A percentile compares a stretch with the other conserved stretches of the same genome.
Evolutionary conservation across 2,888 invertebrate species (phyloP).

Genomic region (Hydropsyche betteni): DNA sequence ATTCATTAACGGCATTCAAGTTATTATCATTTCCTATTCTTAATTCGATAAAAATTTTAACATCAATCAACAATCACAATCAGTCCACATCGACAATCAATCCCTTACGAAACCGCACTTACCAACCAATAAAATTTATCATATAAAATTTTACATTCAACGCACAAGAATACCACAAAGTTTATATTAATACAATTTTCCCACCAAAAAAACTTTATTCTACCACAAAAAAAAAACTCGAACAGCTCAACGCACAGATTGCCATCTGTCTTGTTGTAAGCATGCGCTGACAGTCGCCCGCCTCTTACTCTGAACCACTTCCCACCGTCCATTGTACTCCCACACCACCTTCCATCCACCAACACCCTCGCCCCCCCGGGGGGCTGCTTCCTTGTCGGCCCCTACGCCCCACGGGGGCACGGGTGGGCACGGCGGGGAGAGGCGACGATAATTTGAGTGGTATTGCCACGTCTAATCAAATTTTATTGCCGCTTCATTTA

Average conservation of each 20-base stretch:
- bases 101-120: no score
- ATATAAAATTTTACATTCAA: no score
- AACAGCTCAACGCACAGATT: constrained; percentile 37
- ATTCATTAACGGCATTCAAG: no score
- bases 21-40: no score
- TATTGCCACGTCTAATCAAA: constrained; percentile 37
- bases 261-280: constrained; percentile 45
- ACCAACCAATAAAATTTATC: no score
- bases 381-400: constrained; percentile 23
- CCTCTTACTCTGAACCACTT: constrained; percentile 6
- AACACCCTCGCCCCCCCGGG: not conserved
- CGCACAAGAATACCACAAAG: no score
- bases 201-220: no score
- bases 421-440: not conserved
- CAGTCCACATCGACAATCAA: no score
- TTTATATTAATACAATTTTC: no score
- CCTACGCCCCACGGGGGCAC: not conserved
- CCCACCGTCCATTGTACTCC: constrained; percentile 4
- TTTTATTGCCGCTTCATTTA: constrained; percentile 22
- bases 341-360: not conserved
- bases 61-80: no score
- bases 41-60: no score
- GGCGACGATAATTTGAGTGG: constrained; percentile 40
- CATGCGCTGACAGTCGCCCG: constrained; percentile 44
- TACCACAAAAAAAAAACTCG: no score